Evolutionary conservation across 1,140 invertebrate genomes (phyloP).

Genomic region (Achroia grisella): DNA sequence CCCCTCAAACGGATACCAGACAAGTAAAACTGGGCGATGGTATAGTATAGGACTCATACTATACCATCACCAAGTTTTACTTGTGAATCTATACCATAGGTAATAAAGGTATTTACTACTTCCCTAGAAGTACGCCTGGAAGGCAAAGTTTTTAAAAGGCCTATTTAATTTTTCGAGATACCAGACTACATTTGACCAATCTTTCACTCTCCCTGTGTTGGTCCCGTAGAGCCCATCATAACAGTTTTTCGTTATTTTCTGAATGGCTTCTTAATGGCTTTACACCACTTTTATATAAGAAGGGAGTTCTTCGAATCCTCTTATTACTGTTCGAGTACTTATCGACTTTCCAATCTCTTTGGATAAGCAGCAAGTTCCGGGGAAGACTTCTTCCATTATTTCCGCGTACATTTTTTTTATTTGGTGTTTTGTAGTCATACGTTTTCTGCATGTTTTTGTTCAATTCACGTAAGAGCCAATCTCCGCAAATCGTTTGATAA

Average conservation of each 20-base stretch:
- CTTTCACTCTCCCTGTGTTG: conserved; percentile 7
- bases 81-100: no score
- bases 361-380: conserved; percentile 11
- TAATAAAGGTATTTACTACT: no score
- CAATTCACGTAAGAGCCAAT: conserved; percentile 1
- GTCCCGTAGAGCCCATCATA: conserved; percentile 9
- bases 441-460: conserved; percentile 4
- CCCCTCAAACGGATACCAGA: no score
- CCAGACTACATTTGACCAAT: conserved; percentile 17
- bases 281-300: conserved; percentile 10
- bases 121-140: no score
- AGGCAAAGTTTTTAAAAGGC: no score
- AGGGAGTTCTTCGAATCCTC: conserved; percentile 6
- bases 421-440: conserved; percentile 7
- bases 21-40: no score
- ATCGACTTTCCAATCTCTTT: conserved; percentile 2
- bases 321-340: background rate
- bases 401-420: conserved; percentile 7
- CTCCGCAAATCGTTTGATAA: background rate
- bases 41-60: no score
- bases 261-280: conserved; percentile 12
- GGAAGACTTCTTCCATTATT: conserved; percentile 12
- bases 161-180: no score
- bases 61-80: no score
- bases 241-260: conserved; percentile 11